Conservation (phyloP, 2,113 vertebrate species). For the Semnornis frantzii region DNA sequence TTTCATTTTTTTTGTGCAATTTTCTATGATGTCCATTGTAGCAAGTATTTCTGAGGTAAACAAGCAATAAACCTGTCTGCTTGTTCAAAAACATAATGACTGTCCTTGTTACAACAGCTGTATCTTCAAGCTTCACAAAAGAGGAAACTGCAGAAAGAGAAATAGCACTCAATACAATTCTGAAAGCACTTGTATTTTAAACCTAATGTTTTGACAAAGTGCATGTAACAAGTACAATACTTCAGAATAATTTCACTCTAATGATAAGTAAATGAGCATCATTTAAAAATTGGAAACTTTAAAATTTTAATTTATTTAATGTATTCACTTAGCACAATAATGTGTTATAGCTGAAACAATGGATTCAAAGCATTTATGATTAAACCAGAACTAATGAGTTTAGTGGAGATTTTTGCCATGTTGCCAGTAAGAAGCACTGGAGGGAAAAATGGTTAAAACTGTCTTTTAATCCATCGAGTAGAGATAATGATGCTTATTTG, state of each 20-base stretch:
- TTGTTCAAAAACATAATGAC: constrained; percentile 21
- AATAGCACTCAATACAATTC: neutral
- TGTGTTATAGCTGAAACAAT: neutral
- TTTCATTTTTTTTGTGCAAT: constrained; percentile 24
- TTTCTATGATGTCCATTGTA: neutral
- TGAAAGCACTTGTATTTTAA: neutral
- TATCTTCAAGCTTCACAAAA: neutral
- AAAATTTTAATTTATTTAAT: neutral
- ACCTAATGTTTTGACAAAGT: neutral
- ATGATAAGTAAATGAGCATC: neutral
- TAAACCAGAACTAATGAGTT: neutral
- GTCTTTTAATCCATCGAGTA: neutral
- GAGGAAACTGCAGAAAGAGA: neutral
- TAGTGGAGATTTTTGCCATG: neutral
- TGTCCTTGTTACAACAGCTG: neutral
- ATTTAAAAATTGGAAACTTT: neutral
- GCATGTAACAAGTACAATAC: neutral
- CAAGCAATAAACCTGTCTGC: constrained; percentile 45
- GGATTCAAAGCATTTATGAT: neutral
- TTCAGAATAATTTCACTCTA: neutral
- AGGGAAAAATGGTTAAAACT: neutral
- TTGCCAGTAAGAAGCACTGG: neutral
- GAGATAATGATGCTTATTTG: neutral
- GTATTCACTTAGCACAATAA: neutral
- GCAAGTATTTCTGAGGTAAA: constrained; percentile 35